Base-by-base conservation (phyloP, 1,140 invertebrate species). In the Drosophila gunungcola region DNA sequence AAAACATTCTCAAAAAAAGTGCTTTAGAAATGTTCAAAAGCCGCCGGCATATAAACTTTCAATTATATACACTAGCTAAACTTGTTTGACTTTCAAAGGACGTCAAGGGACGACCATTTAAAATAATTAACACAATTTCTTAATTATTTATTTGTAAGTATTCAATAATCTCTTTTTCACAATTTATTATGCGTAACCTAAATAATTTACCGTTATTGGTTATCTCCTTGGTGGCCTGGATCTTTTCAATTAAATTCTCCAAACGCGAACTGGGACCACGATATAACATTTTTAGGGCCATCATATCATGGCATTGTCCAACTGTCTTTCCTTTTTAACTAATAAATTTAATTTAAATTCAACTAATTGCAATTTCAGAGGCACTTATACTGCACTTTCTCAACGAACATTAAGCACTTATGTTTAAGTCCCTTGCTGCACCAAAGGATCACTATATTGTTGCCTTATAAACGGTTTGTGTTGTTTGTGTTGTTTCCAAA, bases 171-270 rank as follows among this genome's bases (percentile, higher is more conserved):
- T 3, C 9, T 6, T 11, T 34, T 54, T 1, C 16, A 21, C 16
- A 21, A 21, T 21, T 21, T 21, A 21, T 21, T 21, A 21, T 21
- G 1, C 16, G 16, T 21, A 21, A 21, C 16, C 16, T 21, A 21
- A 1, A 4, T 46, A 12, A 79, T 42, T 91, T 89, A 92, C 91
- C 91, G 64, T 77, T 76, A 68, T 74, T 91, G 36, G 70, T 76
- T 55, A 91, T 88, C 83, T 95, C 95, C 92, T 96, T 96, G 78
- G 96, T 96, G 3, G 96, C 95, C 86, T 97, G 96, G 78, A 97
- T 97, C 93, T 97, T 97, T 88, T 96, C 96, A 75, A 97, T 97
- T 72, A 97, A 93, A 80, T 96, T 94, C 92, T 97, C 96, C 84
- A 97, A 92, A 70, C 95, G 94, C 84, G 95, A 96, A 93, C 96